phyloP scores from a whole-genome alignment of 1,140 invertebrate genomes.

The Bombus turneri region DNA sequence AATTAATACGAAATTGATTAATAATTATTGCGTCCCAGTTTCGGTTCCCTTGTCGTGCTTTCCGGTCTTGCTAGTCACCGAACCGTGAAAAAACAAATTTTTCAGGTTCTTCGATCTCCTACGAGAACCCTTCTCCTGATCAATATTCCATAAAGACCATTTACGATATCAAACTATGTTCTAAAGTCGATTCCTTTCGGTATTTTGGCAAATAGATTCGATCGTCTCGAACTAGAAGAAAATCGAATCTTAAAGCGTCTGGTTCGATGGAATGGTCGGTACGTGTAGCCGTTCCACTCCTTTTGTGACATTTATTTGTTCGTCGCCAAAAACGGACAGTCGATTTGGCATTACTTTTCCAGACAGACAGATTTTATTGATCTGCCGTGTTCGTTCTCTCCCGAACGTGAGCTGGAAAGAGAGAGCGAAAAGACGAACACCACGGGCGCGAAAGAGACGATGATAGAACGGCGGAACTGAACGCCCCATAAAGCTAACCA shows the following conservation, averaged over 20 bases:
- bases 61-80: constrained; percentile 52
- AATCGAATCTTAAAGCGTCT: constrained; percentile 46
- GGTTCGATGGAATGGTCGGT: constrained; percentile 2
- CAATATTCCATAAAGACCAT: not conserved
- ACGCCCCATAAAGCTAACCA: constrained; percentile 83
- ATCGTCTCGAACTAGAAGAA: not conserved
- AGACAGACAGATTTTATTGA: constrained; percentile 81
- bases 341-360: constrained; percentile 80
- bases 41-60: constrained; percentile 41
- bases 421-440: constrained; percentile 24
- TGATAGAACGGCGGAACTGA: constrained; percentile 80
- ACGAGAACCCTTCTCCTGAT: not conserved
- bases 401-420: constrained; percentile 11
- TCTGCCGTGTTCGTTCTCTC: constrained; percentile 60
- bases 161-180: not conserved
- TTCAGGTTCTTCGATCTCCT: not conserved
- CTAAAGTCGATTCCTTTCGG: no score
- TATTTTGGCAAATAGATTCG: not conserved
- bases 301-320: constrained; percentile 58
- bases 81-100: constrained; percentile 39
- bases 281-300: constrained; percentile 38
- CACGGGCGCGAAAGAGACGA: constrained; percentile 44
- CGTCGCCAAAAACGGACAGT: constrained; percentile 62
- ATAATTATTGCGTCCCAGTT: constrained; percentile 73
- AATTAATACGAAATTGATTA: constrained; percentile 80